Percentiles rank a stretch among this genome's conserved stretches.
Conservation (phyloP, 2,113 vertebrate species). For the Haemorhous mexicanus region DNA sequence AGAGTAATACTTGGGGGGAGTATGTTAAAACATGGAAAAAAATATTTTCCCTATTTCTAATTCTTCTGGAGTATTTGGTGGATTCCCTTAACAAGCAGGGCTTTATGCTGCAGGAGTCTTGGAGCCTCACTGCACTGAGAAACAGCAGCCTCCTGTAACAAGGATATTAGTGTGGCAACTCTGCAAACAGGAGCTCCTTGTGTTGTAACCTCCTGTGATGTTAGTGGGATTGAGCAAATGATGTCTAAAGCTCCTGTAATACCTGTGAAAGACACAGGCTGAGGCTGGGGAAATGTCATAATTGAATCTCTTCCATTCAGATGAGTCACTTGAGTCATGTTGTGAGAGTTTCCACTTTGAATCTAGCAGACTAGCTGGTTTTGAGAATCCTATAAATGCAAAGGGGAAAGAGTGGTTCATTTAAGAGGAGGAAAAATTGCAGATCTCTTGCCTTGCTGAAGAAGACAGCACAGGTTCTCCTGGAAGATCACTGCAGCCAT, state of each 20-base stretch:
- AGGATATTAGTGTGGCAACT: conserved; percentile 45
- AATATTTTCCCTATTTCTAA: not conserved
- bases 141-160: conserved; percentile 26
- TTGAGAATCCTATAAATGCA: not conserved
- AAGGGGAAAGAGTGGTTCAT: not conserved
- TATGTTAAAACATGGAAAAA: not conserved
- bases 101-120: conserved; percentile 4
- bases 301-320: conserved; percentile 1
- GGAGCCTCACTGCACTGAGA: not conserved
- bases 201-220: conserved; percentile 53
- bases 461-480: not conserved
- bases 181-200: conserved; percentile 55
- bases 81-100: conserved; percentile 20
- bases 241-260: conserved; percentile 33
- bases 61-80: not conserved
- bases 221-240: conserved; percentile 28
- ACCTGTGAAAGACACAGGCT: conserved; percentile 24
- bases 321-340: conserved; percentile 33
- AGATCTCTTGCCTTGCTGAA: not conserved
- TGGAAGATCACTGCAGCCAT: not conserved
- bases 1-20: not conserved
- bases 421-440: not conserved
- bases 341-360: conserved; percentile 28
- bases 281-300: conserved; percentile 20
- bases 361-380: conserved; percentile 28